These are phyloP conservation scores for Drosophila rellima DNA, from an alignment of 2,888 invertebrate genomes.

Conservation along the genomic window DNA sequence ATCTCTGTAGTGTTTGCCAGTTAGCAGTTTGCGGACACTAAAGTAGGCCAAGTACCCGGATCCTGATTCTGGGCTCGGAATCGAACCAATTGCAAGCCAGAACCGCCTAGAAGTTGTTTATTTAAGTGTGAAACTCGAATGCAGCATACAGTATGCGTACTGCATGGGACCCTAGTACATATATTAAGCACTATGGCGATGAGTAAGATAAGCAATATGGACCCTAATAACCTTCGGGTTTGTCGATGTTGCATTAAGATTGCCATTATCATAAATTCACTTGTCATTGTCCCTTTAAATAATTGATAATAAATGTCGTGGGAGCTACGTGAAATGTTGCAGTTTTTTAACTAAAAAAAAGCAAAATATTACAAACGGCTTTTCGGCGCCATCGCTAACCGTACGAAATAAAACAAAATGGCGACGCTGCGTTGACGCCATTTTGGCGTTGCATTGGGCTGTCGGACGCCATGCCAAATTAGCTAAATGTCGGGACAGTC, in stretches of 20 bases:
- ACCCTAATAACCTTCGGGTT: slow-evolving; percentile 54
- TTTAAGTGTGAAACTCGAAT: slow-evolving; percentile 79
- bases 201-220: slow-evolving; percentile 62
- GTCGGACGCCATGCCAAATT: slow-evolving; percentile 84
- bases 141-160: slow-evolving; percentile 59
- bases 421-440: slow-evolving; percentile 58
- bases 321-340: slow-evolving; percentile 35
- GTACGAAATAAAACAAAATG: slow-evolving; percentile 72
- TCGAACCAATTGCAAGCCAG: slow-evolving; percentile 50
- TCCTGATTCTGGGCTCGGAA: slow-evolving; percentile 16
- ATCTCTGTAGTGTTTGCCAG: slow-evolving; percentile 61
- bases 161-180: slow-evolving; percentile 49
- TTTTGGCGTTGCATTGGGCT: slow-evolving; percentile 54
- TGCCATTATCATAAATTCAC: slow-evolving; percentile 66
- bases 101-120: slow-evolving; percentile 71
- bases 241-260: slow-evolving; percentile 7
- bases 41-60: slow-evolving; percentile 75
- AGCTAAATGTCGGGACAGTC: slow-evolving; percentile 77
- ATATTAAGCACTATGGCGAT: slow-evolving; percentile 67
- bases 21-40: slow-evolving; percentile 75
- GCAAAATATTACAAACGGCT: slow-evolving; percentile 69
- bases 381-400: slow-evolving; percentile 78
- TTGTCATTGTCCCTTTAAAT: slow-evolving; percentile 21
- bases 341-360: slow-evolving; percentile 47
- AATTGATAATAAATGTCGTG: slow-evolving; percentile 33